A percentile compares a stretch with the other conserved stretches of the same genome.
phyloP scores from a whole-genome alignment of 2,888 invertebrate species.

The Malthinus flaveolus region DNA sequence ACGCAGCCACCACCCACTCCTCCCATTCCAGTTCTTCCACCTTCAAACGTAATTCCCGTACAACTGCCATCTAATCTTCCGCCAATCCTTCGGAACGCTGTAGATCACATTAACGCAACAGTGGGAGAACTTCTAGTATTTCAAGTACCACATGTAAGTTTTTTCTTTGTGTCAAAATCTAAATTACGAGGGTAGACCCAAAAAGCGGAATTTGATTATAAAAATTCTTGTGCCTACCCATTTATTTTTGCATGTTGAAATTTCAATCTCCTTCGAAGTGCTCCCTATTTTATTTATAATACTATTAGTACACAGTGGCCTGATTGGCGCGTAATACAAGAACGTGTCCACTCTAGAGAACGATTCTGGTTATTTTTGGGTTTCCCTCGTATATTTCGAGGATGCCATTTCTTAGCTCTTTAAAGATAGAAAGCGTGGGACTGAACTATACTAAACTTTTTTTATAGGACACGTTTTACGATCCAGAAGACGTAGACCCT shows the following conservation, averaged over 20 bases:
- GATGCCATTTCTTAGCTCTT: neutral
- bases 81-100: conserved; percentile 81
- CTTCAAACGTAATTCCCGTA: conserved; percentile 10
- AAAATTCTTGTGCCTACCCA: no score
- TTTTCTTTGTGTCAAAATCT: neutral
- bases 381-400: neutral
- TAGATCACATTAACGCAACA: conserved; percentile 81
- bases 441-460: neutral
- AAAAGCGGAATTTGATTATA: no score
- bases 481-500: conserved; percentile 81
- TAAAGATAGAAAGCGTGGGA: neutral
- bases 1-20: conserved; percentile 58
- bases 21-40: conserved; percentile 60
- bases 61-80: conserved; percentile 64
- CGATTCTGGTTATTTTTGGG: no score
- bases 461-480: conserved; percentile 81
- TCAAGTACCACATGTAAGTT: conserved; percentile 75
- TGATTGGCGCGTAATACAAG: no score
- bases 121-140: conserved; percentile 81
- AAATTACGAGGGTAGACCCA: neutral
- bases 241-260: no score
- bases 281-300: no score
- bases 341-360: no score
- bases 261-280: no score
- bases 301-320: no score